phyloP scores from a whole-genome alignment of 1,140 invertebrate genomes.

The Orchesella cincta region DNA sequence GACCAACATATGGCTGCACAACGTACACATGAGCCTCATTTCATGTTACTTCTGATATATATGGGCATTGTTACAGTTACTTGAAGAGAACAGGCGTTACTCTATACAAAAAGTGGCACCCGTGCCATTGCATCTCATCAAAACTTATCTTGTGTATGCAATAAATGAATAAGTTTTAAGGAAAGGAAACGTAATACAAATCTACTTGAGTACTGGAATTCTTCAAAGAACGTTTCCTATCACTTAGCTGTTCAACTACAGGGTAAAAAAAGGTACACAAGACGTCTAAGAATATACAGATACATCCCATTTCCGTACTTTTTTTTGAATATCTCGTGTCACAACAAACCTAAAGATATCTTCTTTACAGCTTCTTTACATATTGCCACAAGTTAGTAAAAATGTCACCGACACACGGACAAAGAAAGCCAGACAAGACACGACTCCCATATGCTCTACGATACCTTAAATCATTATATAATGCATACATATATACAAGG shows the following conservation, averaged over 20 bases:
- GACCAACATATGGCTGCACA: constrained; percentile 9
- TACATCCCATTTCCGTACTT: constrained; percentile 2
- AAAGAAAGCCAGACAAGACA: constrained; percentile 5
- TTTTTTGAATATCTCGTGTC: constrained; percentile 9
- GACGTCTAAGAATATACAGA: too few relatives aligned
- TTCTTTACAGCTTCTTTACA: background rate
- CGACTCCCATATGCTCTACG: background rate
- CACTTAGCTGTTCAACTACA: background rate
- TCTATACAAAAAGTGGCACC: background rate
- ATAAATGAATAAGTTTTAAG: background rate
- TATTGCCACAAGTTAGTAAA: constrained; percentile 12
- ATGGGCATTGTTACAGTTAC: constrained; percentile 20
- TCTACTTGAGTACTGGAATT: background rate
- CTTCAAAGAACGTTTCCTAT: too few relatives aligned
- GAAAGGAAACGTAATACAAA: background rate
- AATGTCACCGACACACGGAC: constrained; percentile 8
- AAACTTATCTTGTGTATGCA: background rate
- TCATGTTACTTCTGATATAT: background rate
- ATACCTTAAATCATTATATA: background rate
- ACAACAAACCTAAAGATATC: background rate
- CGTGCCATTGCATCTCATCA: constrained; percentile 16
- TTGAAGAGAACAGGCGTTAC: background rate
- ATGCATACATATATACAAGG: background rate
- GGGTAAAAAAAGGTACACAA: background rate
- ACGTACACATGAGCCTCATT: background rate